Evolutionary conservation across 37 sponge, comb jelly and placozoan species (phyloP).

Genomic region (Beroe forskalii): DNA sequence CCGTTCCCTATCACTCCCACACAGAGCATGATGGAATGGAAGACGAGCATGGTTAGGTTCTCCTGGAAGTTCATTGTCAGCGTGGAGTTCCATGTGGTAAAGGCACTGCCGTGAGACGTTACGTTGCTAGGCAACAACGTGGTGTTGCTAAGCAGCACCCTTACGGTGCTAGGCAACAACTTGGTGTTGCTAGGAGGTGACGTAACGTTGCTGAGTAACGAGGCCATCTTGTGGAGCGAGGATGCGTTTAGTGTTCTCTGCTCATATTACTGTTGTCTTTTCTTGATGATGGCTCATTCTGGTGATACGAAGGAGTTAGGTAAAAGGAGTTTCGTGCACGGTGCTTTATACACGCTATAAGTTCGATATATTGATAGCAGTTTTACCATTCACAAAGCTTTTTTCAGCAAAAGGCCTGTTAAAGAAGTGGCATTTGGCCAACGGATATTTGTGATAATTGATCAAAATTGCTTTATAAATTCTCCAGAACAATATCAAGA

Average conservation of each 20-base stretch:
- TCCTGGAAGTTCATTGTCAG: background rate
- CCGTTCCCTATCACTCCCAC: background rate
- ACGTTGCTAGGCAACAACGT: background rate
- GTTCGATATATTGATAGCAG: too few species aligned
- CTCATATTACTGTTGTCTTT: too few species aligned
- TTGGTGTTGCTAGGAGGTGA: background rate
- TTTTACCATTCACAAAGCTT: too few species aligned
- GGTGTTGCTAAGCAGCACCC: background rate
- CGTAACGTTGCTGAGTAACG: background rate
- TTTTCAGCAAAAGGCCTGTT: too few species aligned
- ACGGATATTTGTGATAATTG: too few species aligned
- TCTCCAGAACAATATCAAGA: too few species aligned
- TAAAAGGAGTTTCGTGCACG: too few species aligned
- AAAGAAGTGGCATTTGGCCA: too few species aligned
- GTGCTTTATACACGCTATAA: too few species aligned
- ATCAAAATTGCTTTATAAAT: too few species aligned
- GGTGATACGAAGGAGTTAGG: too few species aligned
- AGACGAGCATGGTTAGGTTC: background rate
- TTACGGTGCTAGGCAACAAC: background rate
- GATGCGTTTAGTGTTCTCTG: too few species aligned
- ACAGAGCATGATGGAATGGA: background rate
- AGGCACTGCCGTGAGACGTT: background rate
- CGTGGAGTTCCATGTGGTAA: background rate
- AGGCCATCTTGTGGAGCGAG: background rate
- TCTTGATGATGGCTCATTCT: background rate